A percentile compares a stretch with the other conserved stretches of the same genome.
phyloP scores from a whole-genome alignment of 2,888 invertebrate genomes.

The Cephus nigrinus region DNA sequence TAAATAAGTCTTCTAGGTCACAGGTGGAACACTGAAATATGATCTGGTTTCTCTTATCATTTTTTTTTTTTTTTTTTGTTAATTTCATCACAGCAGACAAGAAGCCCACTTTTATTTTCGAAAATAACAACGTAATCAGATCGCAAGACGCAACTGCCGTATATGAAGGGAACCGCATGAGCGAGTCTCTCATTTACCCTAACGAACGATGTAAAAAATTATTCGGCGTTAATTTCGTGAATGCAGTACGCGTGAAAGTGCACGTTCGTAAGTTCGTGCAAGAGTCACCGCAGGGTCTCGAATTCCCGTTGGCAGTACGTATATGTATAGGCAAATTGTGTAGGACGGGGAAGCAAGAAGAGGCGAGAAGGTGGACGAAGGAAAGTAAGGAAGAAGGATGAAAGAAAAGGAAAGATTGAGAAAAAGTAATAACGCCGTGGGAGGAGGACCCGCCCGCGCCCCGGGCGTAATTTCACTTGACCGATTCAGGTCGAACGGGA shows the following conservation, averaged over 20 bases:
- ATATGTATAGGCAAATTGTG: constrained; percentile 3
- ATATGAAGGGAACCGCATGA: neutral
- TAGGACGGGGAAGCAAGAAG: constrained; percentile 8
- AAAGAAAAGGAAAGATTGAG: constrained; percentile 7
- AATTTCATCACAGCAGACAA: neutral
- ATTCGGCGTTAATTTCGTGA: neutral
- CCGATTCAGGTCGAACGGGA: constrained; percentile 50
- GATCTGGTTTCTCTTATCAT: neutral
- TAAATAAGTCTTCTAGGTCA: neutral
- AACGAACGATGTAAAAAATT: neutral
- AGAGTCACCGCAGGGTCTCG: neutral
- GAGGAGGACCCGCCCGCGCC: constrained; percentile 53
- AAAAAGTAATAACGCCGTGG: constrained; percentile 12
- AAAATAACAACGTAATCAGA: neutral
- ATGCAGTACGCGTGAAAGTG: neutral
- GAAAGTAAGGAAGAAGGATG: constrained; percentile 15
- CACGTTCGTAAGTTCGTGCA: neutral
- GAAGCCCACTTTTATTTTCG: neutral
- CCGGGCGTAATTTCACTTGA: constrained; percentile 58
- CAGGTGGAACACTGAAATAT: neutral
- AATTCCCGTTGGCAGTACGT: neutral
- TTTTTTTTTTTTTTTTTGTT: too few species aligned
- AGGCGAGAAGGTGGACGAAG: constrained; percentile 23
- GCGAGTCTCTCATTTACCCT: neutral
- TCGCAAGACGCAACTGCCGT: neutral